These are phyloP conservation scores for Calliopum simillimum DNA, from an alignment of 2,888 invertebrate genomes.

Conservation along the genomic window DNA sequence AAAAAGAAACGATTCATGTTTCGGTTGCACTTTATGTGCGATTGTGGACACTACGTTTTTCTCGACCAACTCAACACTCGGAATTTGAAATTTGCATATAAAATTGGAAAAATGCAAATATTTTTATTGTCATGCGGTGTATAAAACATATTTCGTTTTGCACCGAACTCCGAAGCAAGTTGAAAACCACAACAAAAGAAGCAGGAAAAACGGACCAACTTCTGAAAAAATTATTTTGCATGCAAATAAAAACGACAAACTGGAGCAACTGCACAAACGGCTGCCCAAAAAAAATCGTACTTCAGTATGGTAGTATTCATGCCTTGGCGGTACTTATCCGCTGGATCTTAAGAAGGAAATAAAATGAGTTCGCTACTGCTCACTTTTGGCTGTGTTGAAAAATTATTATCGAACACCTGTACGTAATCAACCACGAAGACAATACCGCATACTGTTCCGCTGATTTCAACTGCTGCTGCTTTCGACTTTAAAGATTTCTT, in stretches of 20 bases:
- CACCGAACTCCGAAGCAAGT: neutral
- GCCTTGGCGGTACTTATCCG: neutral
- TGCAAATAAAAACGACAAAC: constrained; percentile 39
- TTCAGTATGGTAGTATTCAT: neutral
- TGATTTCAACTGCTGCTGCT: constrained; percentile 15
- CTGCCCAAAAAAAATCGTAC: neutral
- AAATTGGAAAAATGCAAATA: constrained; percentile 66
- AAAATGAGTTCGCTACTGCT: constrained; percentile 30
- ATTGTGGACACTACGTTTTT: constrained; percentile 23
- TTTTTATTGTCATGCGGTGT: constrained; percentile 62
- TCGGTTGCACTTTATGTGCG: constrained; percentile 32
- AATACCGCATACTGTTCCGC: constrained; percentile 13
- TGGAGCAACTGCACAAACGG: constrained; percentile 40
- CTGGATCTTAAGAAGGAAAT: neutral
- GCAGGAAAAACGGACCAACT: too few relatives aligned
- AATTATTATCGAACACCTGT: constrained; percentile 54
- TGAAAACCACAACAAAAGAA: neutral
- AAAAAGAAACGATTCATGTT: constrained; percentile 3
- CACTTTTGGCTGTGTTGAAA: constrained; percentile 41
- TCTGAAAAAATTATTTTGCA: neutral
- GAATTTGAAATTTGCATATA: constrained; percentile 58
- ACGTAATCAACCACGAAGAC: constrained; percentile 44
- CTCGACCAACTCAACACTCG: neutral
- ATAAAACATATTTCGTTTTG: constrained; percentile 13
- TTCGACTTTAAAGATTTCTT: constrained; percentile 1